These are phyloP conservation scores for Thaumatotibia leucotreta DNA, from an alignment of 1,140 invertebrate genomes.

Conservation along the genomic window DNA sequence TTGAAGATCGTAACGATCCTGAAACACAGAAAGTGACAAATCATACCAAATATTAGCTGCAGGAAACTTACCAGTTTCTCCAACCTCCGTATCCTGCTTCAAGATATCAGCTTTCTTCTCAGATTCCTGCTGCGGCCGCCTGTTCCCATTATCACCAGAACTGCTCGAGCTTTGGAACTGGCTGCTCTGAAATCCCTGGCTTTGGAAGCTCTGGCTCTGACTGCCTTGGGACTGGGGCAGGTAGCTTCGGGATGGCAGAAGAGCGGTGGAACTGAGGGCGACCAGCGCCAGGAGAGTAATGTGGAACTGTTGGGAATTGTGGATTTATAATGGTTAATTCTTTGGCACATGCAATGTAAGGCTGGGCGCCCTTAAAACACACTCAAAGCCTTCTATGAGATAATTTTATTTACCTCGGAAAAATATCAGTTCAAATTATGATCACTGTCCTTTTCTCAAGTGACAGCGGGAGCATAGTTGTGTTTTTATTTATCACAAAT, in stretches of 20 bases:
- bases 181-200: neutral
- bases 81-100: constrained; percentile 43
- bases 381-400: too few relatives aligned
- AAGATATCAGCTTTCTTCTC: constrained; percentile 53
- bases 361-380: too few relatives aligned
- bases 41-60: too few relatives aligned
- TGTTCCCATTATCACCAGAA: constrained; percentile 28
- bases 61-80: constrained; percentile 33
- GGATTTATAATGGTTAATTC: too few relatives aligned
- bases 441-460: too few relatives aligned
- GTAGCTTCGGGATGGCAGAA: constrained; percentile 38
- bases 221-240: constrained; percentile 29
- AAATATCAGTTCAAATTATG: too few relatives aligned
- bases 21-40: too few relatives aligned
- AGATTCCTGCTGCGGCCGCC: constrained; percentile 40
- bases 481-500: too few relatives aligned
- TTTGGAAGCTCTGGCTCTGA: constrained; percentile 18
- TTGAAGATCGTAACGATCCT: too few relatives aligned
- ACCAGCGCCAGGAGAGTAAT: constrained; percentile 29
- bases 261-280: constrained; percentile 33
- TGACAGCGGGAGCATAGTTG: too few relatives aligned
- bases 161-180: constrained; percentile 2
- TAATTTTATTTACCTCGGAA: too few relatives aligned
- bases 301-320: constrained; percentile 19
- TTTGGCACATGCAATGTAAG: too few relatives aligned